Percentiles rank a stretch among this genome's conserved stretches.
Evolutionary conservation across 2,888 invertebrate genomes (phyloP).

Genomic region (Diloba caeruleocephala): DNA sequence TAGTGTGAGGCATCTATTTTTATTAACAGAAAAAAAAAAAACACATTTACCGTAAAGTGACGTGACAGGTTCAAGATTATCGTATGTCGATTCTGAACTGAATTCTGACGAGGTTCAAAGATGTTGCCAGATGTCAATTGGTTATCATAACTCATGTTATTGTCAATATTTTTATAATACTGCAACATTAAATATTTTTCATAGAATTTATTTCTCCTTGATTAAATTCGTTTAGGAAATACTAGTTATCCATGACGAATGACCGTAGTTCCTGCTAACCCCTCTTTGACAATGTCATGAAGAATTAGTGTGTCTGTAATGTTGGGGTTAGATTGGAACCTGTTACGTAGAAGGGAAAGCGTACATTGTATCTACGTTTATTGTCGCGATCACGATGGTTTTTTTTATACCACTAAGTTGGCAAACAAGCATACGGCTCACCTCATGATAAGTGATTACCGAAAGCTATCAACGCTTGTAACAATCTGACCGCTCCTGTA

Average conservation of each 20-base stretch:
- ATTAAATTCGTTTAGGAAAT: conserved; percentile 36
- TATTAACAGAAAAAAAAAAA: too few species aligned
- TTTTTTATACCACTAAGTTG: too few species aligned
- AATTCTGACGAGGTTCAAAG: conserved; percentile 4
- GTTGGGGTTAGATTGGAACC: not conserved
- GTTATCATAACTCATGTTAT: conserved; percentile 12
- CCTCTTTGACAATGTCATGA: conserved; percentile 6
- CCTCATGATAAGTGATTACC: too few species aligned
- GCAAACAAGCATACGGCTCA: too few species aligned
- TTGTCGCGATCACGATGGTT: too few species aligned
- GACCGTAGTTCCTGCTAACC: conserved; percentile 16
- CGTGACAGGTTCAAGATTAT: not conserved
- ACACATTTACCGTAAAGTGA: too few species aligned
- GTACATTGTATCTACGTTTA: not conserved
- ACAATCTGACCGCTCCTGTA: too few species aligned
- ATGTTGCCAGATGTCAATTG: conserved; percentile 15
- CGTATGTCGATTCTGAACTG: not conserved
- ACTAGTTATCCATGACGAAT: conserved; percentile 27
- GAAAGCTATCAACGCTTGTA: too few species aligned
- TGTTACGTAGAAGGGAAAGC: not conserved
- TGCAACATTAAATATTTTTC: not conserved
- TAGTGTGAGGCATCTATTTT: too few species aligned
- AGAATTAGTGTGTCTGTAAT: not conserved
- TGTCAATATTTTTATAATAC: conserved; percentile 25
- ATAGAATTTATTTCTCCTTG: conserved; percentile 19